Evolutionary conservation across 2,113 vertebrate genomes (phyloP).

Genomic region (Neodon shergylaensis): DNA sequence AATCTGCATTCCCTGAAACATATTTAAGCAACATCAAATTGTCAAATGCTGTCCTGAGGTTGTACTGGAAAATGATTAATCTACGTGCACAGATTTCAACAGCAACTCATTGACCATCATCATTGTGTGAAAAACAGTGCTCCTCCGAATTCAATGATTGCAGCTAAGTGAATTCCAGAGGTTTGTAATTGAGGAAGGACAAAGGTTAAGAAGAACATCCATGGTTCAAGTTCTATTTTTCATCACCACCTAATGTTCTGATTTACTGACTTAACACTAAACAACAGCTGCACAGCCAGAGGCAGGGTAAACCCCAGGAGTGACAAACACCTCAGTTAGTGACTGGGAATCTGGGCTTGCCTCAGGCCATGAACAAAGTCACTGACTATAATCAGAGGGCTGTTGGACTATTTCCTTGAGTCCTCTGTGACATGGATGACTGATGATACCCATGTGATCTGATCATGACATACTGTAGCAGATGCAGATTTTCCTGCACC

Average conservation of each 20-base stretch:
- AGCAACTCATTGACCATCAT: constrained; percentile 88
- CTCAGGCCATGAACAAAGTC: constrained; percentile 85
- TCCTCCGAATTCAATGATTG: constrained; percentile 91
- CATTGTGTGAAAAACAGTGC: constrained; percentile 87
- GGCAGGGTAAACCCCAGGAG: constrained; percentile 83
- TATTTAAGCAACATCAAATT: constrained; percentile 69
- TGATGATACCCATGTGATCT: constrained; percentile 81
- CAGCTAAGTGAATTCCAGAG: constrained; percentile 91
- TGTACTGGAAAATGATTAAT: constrained; percentile 85
- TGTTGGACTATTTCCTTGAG: constrained; percentile 82
- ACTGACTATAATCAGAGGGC: constrained; percentile 80
- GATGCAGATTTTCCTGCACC: constrained; percentile 14
- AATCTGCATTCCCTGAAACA: constrained; percentile 77
- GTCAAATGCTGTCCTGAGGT: constrained; percentile 81
- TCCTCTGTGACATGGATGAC: constrained; percentile 81
- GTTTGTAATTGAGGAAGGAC: constrained; percentile 87
- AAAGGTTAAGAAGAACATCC: constrained; percentile 87
- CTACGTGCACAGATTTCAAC: constrained; percentile 90
- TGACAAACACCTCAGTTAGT: constrained; percentile 80
- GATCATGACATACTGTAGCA: constrained; percentile 78
- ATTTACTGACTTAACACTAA: constrained; percentile 96
- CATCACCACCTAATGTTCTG: constrained; percentile 92
- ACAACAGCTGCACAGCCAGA: constrained; percentile 91
- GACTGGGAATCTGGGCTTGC: constrained; percentile 85
- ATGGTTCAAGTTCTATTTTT: constrained; percentile 90